These are phyloP conservation scores for Brevipalpus yothersi DNA, from an alignment of 1,140 invertebrate genomes.

Conservation along the genomic window DNA sequence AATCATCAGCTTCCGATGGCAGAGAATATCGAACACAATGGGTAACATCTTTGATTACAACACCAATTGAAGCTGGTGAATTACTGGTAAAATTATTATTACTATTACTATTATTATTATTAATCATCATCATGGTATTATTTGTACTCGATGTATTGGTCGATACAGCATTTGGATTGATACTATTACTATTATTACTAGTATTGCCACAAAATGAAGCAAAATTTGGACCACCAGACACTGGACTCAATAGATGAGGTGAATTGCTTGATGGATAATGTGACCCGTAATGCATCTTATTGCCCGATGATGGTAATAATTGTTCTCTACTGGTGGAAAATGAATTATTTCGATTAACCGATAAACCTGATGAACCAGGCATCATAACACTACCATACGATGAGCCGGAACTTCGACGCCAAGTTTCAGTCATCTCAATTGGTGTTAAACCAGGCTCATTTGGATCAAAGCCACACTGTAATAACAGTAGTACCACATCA, in stretches of 20 bases:
- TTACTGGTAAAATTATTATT: too few relatives aligned
- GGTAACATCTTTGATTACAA: too few relatives aligned
- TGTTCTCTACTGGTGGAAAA: neutral
- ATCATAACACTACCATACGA: neutral
- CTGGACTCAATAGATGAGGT: neutral
- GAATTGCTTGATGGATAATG: neutral
- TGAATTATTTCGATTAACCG: neutral
- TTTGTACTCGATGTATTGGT: too few relatives aligned
- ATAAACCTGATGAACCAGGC: neutral
- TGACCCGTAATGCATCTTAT: too few relatives aligned
- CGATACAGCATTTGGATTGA: too few relatives aligned
- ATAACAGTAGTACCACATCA: constrained; percentile 27
- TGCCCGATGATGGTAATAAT: neutral
- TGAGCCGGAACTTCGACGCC: constrained; percentile 1
- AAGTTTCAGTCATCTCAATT: neutral
- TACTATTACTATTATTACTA: too few relatives aligned
- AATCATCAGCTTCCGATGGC: too few relatives aligned
- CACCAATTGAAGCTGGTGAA: too few relatives aligned
- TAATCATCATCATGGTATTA: too few relatives aligned
- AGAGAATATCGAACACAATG: too few relatives aligned
- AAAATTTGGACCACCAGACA: neutral
- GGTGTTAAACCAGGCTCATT: constrained; percentile 22
- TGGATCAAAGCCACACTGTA: constrained; percentile 29
- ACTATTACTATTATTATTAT: too few relatives aligned
- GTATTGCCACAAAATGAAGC: too few relatives aligned